phyloP scores from a whole-genome alignment of 2,888 invertebrate species.

The Heliconius ethilla region DNA sequence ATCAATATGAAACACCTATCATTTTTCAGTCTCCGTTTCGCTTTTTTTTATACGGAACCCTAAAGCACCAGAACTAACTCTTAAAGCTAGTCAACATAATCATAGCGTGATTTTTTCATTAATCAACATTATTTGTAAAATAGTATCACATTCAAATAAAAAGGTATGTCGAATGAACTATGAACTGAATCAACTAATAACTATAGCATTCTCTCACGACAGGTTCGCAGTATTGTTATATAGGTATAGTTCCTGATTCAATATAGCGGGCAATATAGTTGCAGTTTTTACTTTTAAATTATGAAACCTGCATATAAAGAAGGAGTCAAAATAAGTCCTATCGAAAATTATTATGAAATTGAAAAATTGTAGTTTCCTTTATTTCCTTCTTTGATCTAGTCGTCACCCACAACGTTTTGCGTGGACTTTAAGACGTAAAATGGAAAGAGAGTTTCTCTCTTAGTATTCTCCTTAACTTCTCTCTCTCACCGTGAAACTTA shows the following conservation, averaged over 20 bases:
- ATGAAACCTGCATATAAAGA: not conserved
- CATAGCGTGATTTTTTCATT: too few relatives aligned
- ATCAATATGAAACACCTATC: too few relatives aligned
- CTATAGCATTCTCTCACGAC: constrained; percentile 48
- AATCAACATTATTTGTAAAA: not conserved
- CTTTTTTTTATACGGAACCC: too few relatives aligned
- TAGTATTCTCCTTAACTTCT: too few relatives aligned
- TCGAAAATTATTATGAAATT: not conserved
- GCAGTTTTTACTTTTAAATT: constrained; percentile 6
- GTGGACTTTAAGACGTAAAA: too few relatives aligned
- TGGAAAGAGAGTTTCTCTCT: too few relatives aligned
- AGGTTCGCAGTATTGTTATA: constrained; percentile 51
- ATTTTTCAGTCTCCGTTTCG: too few relatives aligned
- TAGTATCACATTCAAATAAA: constrained; percentile 18
- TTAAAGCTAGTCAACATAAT: too few relatives aligned
- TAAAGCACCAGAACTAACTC: too few relatives aligned
- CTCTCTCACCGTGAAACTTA: too few relatives aligned
- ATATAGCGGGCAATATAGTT: not conserved
- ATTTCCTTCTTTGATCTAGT: not conserved
- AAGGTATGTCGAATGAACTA: constrained; percentile 21
- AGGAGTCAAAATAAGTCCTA: too few relatives aligned
- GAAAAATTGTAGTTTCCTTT: not conserved
- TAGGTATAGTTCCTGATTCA: constrained; percentile 33
- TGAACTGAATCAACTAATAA: constrained; percentile 7
- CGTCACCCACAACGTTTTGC: not conserved